Conservation (phyloP, 2,888 invertebrate species). For the Synanthedon vespiformis region DNA sequence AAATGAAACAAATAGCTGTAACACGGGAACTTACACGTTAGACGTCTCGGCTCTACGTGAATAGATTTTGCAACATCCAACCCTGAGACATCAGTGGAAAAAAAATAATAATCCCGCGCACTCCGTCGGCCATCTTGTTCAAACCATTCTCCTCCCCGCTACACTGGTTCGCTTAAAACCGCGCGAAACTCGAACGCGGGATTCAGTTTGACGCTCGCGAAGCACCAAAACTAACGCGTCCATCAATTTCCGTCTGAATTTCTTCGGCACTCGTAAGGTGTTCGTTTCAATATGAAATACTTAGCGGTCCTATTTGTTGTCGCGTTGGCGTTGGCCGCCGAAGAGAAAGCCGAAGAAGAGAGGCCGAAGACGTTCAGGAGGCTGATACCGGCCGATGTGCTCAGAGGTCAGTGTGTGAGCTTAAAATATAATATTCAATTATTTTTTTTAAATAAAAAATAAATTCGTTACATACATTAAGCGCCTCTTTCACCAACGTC, state of each 20-base stretch:
- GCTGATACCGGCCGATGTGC: slow-evolving; percentile 88
- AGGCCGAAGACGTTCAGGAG: slow-evolving; percentile 82
- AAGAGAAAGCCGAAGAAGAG: slow-evolving; percentile 67
- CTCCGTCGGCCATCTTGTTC: slow-evolving; percentile 16
- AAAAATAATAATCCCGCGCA: slow-evolving; percentile 8
- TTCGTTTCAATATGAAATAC: slow-evolving; percentile 65
- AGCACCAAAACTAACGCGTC: slow-evolving; percentile 31
- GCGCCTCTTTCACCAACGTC: no score
- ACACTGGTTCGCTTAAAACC: slow-evolving; percentile 38
- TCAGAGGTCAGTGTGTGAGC: slow-evolving; percentile 78
- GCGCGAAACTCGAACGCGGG: slow-evolving; percentile 32
- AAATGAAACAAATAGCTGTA: no score
- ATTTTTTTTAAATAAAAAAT: no score
- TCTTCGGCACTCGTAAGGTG: slow-evolving; percentile 32
- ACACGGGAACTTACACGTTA: no score
- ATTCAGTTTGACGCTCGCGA: slow-evolving; percentile 52
- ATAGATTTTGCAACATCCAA: slow-evolving; percentile 13
- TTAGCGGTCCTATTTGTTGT: slow-evolving; percentile 63
- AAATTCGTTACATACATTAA: no score
- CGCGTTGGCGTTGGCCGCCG: slow-evolving; percentile 67
- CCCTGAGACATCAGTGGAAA: slow-evolving; percentile 27
- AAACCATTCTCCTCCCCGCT: slow-evolving; percentile 49
- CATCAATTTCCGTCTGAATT: slow-evolving; percentile 26
- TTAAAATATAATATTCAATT: not conserved
- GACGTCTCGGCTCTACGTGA: no score